Percentiles rank a stretch among this genome's conserved stretches.
Evolutionary conservation across 2,113 vertebrate genomes (phyloP).

Genomic region (Tragulus kanchil): DNA sequence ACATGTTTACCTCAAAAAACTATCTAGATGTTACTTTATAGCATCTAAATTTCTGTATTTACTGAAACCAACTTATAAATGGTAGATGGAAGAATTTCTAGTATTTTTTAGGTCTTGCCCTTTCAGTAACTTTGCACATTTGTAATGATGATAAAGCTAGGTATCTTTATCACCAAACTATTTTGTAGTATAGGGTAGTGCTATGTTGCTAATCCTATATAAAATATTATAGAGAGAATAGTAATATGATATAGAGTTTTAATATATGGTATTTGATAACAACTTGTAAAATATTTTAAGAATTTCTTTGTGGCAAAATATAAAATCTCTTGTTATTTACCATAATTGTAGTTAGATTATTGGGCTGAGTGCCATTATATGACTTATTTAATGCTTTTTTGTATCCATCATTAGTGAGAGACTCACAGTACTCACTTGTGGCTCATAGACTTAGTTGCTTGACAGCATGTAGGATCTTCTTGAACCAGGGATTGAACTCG

Average conservation of each 20-base stretch:
- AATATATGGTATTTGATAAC: background rate
- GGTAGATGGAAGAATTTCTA: background rate
- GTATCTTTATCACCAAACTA: background rate
- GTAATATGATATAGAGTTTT: background rate
- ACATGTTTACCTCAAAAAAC: background rate
- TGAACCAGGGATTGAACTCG: background rate
- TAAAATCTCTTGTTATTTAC: conserved; percentile 48
- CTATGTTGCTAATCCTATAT: background rate
- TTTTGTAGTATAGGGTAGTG: background rate
- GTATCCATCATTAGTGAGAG: conserved; percentile 54
- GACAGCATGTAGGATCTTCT: background rate
- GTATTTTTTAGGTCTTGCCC: background rate
- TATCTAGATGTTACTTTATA: background rate
- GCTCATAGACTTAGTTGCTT: background rate
- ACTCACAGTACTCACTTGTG: conserved; percentile 28
- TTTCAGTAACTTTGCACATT: background rate
- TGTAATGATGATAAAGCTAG: background rate
- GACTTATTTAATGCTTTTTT: conserved; percentile 43
- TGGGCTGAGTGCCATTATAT: conserved; percentile 4
- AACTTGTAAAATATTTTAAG: background rate
- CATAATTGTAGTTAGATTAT: conserved; percentile 53
- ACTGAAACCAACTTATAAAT: background rate
- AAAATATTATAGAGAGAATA: background rate
- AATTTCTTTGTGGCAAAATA: background rate
- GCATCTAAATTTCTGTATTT: background rate